Conservation (phyloP, 1,140 invertebrate genomes). For the Caenorhabditis inopinata region DNA sequence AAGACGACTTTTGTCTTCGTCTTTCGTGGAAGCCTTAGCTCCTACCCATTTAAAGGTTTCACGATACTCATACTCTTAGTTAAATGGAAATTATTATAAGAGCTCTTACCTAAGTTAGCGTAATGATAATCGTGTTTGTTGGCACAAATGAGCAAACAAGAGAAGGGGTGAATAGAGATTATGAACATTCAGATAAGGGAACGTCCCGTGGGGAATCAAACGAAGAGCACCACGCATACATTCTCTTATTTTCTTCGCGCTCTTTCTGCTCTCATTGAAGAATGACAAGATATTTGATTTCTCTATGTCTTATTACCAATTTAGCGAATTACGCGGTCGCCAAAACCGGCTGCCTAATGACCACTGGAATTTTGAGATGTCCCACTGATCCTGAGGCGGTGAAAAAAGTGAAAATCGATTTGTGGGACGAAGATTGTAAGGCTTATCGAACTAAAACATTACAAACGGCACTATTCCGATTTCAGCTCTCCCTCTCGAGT, state of each 20-base stretch:
- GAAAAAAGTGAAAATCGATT: conserved; percentile 20
- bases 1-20: too few species aligned
- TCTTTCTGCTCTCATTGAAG: background rate
- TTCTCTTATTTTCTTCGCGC: background rate
- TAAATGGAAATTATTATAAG: too few species aligned
- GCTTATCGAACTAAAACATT: background rate
- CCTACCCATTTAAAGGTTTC: too few species aligned
- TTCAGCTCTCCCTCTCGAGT: conserved; percentile 41
- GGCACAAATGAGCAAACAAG: conserved; percentile 22
- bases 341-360: background rate
- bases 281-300: background rate
- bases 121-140: too few species aligned
- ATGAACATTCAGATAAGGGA: background rate
- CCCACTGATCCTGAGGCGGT: background rate
- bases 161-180: too few species aligned
- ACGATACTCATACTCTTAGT: too few species aligned
- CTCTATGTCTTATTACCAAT: background rate
- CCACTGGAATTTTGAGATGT: conserved; percentile 2
- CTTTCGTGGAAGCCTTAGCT: too few species aligned
- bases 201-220: background rate
- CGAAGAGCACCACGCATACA: background rate
- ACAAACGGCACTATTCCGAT: background rate
- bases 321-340: background rate
- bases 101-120: too few species aligned
- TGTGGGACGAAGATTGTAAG: conserved; percentile 40